Evolutionary conservation across 1,140 invertebrate genomes (phyloP), one percentile per base, ranked within the genome.

Genomic region (Drosophila trapezifrons): DNA sequence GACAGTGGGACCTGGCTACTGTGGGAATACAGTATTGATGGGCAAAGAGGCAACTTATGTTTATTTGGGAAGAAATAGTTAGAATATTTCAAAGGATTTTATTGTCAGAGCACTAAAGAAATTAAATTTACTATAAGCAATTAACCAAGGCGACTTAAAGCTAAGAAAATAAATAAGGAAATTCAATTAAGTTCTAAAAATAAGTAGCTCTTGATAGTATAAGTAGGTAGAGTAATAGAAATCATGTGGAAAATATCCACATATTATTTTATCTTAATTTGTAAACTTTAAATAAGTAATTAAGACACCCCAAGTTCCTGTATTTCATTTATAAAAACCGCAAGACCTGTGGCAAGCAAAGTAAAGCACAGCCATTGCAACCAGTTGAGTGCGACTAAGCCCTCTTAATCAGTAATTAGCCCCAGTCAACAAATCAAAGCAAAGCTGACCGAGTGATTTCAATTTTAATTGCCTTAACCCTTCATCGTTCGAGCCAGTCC

Each of bases 391-490:
- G 52, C 35, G 12, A 47, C 67, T 58, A 58, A 71, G 43, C 15
- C 42, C 67, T 32, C 38, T 71, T 76, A 65, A 63, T 43, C 45
- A 65, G 43, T 42, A 66, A 49, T 67, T 66, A 58, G 37, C 42
- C 17, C 9, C 51, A 38, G 63, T 80, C 52, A 56, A 45, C 78
- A 62, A 63, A 59, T 63, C 71, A 71, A 47, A 62, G 54, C 15
- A 29, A 29, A 60, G 49, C 46, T 42, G 42, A 20, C 38, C 55
- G 37, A 69, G 62, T 45, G 47, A 76, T 65, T 76, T 58, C 40
- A 46, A 49, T 64, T 75, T 75, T 64, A 75, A 75, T 75, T 75
- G 71, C 72, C 58, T 18, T 29, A 75, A 64, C 58, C 72, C 70
- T 63, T 73, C 27, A 40, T 22, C 67, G 45, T 10, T 18, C 12